A percentile compares a stretch with the other conserved stretches of the same genome.
Evolutionary conservation across 2,113 vertebrate genomes (phyloP).

Genomic region (Etia nguti): DNA sequence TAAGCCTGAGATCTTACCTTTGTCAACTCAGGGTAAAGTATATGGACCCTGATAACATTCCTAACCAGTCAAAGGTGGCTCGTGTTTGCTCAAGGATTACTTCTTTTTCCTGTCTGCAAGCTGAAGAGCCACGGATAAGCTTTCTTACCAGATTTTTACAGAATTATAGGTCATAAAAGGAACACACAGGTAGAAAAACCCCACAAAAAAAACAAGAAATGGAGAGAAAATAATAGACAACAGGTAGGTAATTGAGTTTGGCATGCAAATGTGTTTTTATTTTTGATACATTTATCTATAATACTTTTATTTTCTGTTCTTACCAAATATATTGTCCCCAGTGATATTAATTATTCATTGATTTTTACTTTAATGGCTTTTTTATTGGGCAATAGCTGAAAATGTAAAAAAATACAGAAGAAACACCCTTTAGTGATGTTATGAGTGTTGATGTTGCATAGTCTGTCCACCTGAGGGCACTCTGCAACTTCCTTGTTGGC

Average conservation of each 20-base stretch:
- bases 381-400: neutral
- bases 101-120: slow-evolving; percentile 11
- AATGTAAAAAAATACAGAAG: neutral
- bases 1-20: slow-evolving; percentile 33
- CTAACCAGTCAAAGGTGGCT: slow-evolving; percentile 68
- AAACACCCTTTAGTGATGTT: neutral
- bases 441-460: neutral
- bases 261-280: neutral
- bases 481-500: neutral
- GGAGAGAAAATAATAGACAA: neutral
- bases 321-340: neutral
- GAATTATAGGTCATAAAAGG: neutral
- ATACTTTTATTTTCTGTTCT: neutral
- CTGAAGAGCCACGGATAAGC: slow-evolving; percentile 12
- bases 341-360: neutral
- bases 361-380: neutral
- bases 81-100: slow-evolving; percentile 72
- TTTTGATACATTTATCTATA: neutral
- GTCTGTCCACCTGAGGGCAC: neutral
- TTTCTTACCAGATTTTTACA: neutral
- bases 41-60: slow-evolving; percentile 73
- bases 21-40: slow-evolving; percentile 37
- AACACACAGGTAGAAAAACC: rapidly evolving
- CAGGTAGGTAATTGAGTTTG: neutral
- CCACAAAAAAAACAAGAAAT: neutral